These are phyloP conservation scores for Rallus limicola DNA, from an alignment of 2,113 vertebrate species.

Conservation along the genomic window DNA sequence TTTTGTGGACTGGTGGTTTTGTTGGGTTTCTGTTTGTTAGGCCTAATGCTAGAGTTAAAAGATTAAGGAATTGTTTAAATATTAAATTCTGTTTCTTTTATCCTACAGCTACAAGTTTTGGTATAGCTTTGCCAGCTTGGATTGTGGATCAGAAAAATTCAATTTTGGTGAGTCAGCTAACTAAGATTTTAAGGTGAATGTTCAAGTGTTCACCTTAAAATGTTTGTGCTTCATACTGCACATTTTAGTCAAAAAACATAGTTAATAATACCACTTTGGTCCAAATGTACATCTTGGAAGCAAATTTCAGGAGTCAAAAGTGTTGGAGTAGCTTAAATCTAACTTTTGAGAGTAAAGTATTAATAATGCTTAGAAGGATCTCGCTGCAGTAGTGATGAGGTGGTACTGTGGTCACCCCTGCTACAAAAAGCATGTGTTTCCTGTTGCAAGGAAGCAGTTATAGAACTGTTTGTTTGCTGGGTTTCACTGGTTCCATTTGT, in stretches of 20 bases:
- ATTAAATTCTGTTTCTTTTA: not conserved
- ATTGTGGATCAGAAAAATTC: conserved; percentile 99
- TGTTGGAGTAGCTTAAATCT: not conserved
- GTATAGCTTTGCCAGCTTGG: conserved; percentile 97
- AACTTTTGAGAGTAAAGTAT: not conserved
- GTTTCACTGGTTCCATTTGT: not conserved
- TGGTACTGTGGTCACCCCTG: not conserved
- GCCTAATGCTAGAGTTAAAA: not conserved
- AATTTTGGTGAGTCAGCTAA: conserved; percentile 85
- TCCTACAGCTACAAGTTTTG: conserved; percentile 90
- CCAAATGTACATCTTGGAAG: not conserved
- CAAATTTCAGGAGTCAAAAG: not conserved
- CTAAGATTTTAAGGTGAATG: not conserved
- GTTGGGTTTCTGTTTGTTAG: not conserved
- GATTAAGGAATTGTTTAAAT: too few species aligned
- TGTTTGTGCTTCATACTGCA: not conserved
- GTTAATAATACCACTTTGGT: not conserved
- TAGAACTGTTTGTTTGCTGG: not conserved
- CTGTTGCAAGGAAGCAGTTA: not conserved
- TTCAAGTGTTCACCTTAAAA: not conserved
- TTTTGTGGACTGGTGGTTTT: not conserved
- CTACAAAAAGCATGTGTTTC: not conserved
- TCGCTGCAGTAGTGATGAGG: not conserved
- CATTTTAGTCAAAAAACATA: not conserved
- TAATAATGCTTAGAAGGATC: not conserved